These are phyloP conservation scores for Anthoscopus minutus DNA, from an alignment of 2,113 vertebrate genomes.

Conservation along the genomic window DNA sequence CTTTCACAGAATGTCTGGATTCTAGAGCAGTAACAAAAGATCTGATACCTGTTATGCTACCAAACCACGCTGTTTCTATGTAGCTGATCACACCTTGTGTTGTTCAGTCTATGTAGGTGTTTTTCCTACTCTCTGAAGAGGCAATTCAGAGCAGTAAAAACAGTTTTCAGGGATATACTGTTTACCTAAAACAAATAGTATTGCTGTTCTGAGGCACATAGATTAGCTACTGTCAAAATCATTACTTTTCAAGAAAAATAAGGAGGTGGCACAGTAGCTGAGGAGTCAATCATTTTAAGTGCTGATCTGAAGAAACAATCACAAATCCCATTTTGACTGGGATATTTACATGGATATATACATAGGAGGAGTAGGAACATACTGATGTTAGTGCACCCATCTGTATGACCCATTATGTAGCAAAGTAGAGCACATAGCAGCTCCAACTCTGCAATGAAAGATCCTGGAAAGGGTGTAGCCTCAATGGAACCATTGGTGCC, in stretches of 20 bases:
- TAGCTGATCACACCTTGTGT: neutral
- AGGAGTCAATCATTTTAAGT: neutral
- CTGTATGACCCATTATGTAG: neutral
- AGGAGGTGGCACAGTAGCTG: neutral
- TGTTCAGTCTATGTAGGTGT: neutral
- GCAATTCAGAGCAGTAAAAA: slow-evolving; percentile 23
- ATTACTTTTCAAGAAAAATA: slow-evolving; percentile 13
- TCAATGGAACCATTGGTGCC: neutral
- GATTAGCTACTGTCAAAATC: neutral
- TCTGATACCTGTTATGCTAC: neutral
- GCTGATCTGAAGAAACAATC: neutral
- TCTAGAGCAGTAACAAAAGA: slow-evolving; percentile 56
- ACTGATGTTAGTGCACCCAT: neutral
- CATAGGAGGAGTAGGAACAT: neutral
- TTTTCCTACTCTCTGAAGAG: neutral
- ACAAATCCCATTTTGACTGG: neutral
- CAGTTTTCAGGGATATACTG: neutral
- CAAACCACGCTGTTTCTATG: neutral
- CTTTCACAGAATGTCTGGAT: slow-evolving; percentile 63
- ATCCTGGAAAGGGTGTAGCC: slow-evolving; percentile 27
- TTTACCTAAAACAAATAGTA: neutral
- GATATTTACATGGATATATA: neutral
- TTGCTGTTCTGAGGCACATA: neutral
- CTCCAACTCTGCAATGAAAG: neutral
- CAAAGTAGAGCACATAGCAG: neutral